Percentiles rank a stretch among this genome's conserved stretches.
These are phyloP conservation scores for Norana najaformis DNA, from an alignment of 2,888 invertebrate species.

Conservation along the genomic window DNA sequence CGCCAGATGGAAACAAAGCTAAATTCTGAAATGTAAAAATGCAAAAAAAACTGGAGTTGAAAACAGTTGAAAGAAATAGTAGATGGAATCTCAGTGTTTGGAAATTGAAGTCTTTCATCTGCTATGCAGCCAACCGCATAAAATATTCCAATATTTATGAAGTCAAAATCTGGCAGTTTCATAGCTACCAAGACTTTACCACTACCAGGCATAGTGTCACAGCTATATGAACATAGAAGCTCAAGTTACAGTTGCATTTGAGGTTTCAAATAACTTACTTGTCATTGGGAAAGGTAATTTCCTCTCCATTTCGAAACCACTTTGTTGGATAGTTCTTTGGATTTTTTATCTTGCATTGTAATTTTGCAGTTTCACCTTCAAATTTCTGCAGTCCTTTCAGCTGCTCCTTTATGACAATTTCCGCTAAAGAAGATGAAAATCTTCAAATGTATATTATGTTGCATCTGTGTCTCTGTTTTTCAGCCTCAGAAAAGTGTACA, in stretches of 20 bases:
- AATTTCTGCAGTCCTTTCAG: slow-evolving; percentile 89
- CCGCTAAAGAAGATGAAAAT: slow-evolving; percentile 70
- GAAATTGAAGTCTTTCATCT: not conserved
- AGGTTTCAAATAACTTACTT: slow-evolving; percentile 30
- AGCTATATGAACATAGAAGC: not conserved
- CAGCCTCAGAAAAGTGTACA: not conserved
- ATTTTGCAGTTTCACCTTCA: slow-evolving; percentile 86
- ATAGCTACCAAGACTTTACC: not conserved
- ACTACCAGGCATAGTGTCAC: not conserved
- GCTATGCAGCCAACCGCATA: not conserved
- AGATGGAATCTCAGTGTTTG: not conserved
- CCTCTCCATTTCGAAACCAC: slow-evolving; percentile 91
- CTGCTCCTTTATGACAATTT: slow-evolving; percentile 94
- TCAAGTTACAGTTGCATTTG: not conserved
- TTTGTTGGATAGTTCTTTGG: slow-evolving; percentile 87
- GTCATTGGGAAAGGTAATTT: slow-evolving; percentile 65
- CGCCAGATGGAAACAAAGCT: not conserved
- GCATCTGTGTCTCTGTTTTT: not conserved
- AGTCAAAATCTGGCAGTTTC: not conserved
- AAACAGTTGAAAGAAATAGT: not conserved
- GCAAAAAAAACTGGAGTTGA: not conserved
- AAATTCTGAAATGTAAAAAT: not conserved
- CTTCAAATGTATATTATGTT: too few relatives aligned
- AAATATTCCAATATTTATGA: not conserved
- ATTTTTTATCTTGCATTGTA: slow-evolving; percentile 82